phyloP scores from a whole-genome alignment of 2,113 vertebrate genomes.

The Chloebia gouldiae region DNA sequence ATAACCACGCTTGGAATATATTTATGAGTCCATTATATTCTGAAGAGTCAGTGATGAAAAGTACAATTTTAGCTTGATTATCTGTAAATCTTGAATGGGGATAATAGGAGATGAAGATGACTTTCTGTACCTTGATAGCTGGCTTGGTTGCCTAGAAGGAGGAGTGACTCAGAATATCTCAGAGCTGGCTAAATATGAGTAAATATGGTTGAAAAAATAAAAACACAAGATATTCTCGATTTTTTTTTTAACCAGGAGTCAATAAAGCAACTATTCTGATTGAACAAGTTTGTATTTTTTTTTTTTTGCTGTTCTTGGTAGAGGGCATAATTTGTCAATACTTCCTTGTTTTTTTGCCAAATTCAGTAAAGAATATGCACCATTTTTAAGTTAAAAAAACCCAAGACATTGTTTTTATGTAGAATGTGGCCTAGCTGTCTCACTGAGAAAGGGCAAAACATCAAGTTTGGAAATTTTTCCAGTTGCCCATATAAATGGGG shows the following conservation, averaged over 20 bases:
- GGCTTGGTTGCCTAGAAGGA: neutral
- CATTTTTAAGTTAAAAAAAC: neutral
- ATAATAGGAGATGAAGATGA: neutral
- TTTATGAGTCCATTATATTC: neutral
- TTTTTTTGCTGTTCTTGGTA: neutral
- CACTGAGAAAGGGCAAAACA: neutral
- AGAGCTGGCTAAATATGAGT: neutral
- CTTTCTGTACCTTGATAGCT: neutral
- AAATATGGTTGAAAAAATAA: neutral
- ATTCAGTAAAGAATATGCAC: neutral
- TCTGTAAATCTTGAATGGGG: neutral
- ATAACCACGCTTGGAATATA: neutral
- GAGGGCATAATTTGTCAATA: neutral
- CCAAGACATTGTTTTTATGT: neutral
- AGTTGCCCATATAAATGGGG: accelerated
- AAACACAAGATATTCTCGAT: neutral
- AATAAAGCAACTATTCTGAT: neutral
- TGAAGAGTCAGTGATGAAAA: neutral
- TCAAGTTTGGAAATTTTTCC: neutral
- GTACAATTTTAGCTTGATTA: neutral
- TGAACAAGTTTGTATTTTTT: neutral
- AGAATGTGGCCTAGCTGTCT: neutral
- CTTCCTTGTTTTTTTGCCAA: neutral
- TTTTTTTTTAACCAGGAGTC: neutral
- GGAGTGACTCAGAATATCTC: neutral